Conservation (phyloP, 2,888 invertebrate species). For the Xanthia togata region DNA sequence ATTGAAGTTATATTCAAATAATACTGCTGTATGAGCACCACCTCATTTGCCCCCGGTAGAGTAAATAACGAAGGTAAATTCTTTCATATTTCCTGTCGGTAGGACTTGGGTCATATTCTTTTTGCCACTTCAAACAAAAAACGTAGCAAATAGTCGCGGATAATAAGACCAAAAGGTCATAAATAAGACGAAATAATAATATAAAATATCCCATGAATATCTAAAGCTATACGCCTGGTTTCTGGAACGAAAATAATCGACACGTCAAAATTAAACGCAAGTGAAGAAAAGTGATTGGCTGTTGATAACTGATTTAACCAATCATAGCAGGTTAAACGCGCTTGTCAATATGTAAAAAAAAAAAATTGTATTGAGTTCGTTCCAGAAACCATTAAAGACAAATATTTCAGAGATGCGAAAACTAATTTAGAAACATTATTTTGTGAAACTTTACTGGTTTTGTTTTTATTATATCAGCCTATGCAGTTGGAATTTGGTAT, state of each 20-base stretch:
- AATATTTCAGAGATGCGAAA: neutral
- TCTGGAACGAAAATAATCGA: neutral
- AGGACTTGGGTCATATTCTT: neutral
- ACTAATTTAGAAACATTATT: neutral
- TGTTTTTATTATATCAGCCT: slow-evolving; percentile 67
- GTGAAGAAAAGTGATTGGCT: neutral
- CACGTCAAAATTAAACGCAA: neutral
- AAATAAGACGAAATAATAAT: neutral
- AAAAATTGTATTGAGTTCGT: neutral
- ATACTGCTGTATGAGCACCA: no score
- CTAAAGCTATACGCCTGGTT: neutral
- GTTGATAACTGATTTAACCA: neutral
- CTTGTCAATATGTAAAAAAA: neutral
- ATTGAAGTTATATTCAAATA: no score
- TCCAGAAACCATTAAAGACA: neutral
- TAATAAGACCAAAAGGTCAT: neutral
- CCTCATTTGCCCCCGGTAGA: neutral
- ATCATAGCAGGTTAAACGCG: neutral
- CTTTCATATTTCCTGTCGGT: neutral
- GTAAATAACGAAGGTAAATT: neutral
- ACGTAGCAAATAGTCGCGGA: neutral
- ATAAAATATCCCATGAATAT: neutral
- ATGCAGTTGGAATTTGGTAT: slow-evolving; percentile 81
- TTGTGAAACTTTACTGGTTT: neutral
- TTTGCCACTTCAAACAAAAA: neutral